Percentiles rank a stretch among this genome's conserved stretches.
phyloP scores from a whole-genome alignment of 2,888 invertebrate genomes.

The Xestia rhomboidea region DNA sequence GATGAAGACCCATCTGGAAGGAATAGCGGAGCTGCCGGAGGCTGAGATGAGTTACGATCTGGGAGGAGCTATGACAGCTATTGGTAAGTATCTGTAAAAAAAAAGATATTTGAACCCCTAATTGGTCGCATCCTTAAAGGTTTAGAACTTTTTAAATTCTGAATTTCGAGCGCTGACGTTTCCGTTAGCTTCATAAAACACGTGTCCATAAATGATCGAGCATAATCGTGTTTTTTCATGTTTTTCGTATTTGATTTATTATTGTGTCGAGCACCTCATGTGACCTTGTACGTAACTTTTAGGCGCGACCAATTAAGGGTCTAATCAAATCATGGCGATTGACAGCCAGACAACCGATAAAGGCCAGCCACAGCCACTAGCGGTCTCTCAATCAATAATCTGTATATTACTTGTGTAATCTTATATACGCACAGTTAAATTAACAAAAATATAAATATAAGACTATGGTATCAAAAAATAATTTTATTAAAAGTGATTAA shows the following conservation, averaged over 20 bases:
- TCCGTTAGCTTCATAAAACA: no score
- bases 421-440: no score
- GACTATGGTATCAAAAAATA: background rate
- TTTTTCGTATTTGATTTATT: no score
- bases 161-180: no score
- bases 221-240: no score
- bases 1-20: constrained; percentile 88
- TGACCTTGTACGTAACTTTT: no score
- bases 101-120: background rate
- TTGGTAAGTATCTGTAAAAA: constrained; percentile 74
- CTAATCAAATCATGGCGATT: background rate
- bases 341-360: background rate
- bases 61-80: constrained; percentile 82
- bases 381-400: background rate
- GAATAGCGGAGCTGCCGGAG: constrained; percentile 93
- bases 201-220: no score
- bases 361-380: background rate
- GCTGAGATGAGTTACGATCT: constrained; percentile 83
- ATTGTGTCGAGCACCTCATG: no score
- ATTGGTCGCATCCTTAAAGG: no score
- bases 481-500: background rate
- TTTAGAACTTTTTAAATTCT: no score
- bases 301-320: no score
- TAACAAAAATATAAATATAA: no score
- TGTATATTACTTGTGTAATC: background rate